Evolutionary conservation across 2,797 vertebrate genomes (phyloP), one percentile per base, ranked within the genome.

Genomic region (Sebastiscus tertius): DNA sequence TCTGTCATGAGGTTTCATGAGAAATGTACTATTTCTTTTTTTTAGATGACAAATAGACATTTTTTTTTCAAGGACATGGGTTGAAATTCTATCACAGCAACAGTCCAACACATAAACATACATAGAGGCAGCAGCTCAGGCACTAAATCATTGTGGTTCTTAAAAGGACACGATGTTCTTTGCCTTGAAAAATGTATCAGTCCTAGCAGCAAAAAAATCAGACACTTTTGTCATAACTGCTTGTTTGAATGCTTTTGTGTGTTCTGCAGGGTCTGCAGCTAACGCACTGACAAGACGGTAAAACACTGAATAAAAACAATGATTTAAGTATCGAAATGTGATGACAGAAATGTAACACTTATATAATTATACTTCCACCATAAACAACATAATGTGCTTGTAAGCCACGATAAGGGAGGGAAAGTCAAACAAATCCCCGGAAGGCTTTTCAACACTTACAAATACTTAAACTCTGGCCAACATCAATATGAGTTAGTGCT

Each of bases 401-500:
- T 22, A 58, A 16, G 8, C 5, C 36, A 3, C 8, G 29, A 29
- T 36, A 27, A 62, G 18, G 33, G 8, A 27, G 9, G 8, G 13
- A 61, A 75, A 52, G 34, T 55, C 46, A 68, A 58, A 85, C 54
- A 77, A 29, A 62, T 77, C 0, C 26, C 13, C 11, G 31, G 1
- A 55, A 58, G 12, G 46, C 26, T 74, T 76, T 80, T 65, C 46
- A 72, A 11, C n/a, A 59, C 29, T 29, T 42, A 42, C 16, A 61
- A 61, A 66, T 20, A 42, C 22, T 8, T 46, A 56, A 70, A 39
- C 5, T 82, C 31, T 56, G 29, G 18, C 22, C 3, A 36, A 74
- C 59, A 79, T 88, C 77, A 58, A 84, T 54, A 69, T 56, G 20
- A 63, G 66, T 79, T 64, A 85, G 39, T 63, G 46, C 76, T 60